A percentile compares a stretch with the other conserved stretches of the same genome.
phyloP scores from a whole-genome alignment of 2,797 vertebrate genomes.

The Sebastes diploproa region DNA sequence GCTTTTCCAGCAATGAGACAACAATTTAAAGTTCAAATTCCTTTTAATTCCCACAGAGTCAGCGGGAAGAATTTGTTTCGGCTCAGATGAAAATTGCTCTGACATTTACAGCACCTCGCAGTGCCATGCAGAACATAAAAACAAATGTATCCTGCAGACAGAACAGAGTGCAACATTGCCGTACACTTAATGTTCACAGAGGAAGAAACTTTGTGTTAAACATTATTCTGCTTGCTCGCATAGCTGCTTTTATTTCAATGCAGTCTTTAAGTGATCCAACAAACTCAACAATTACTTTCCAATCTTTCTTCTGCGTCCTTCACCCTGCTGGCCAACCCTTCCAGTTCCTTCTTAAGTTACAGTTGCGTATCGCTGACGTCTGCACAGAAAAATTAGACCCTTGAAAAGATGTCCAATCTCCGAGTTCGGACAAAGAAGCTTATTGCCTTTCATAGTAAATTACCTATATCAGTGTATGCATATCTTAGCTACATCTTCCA shows the following conservation, averaged over 20 bases:
- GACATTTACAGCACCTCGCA: slow-evolving; percentile 39
- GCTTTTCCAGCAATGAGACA: slow-evolving; percentile 35
- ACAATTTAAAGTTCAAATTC: slow-evolving; percentile 33
- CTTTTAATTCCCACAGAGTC: slow-evolving; percentile 33
- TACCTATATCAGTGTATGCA: slow-evolving; percentile 53
- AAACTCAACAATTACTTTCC: slow-evolving; percentile 19
- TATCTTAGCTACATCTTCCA: slow-evolving; percentile 69
- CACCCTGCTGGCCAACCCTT: not conserved
- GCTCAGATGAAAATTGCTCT: slow-evolving; percentile 30
- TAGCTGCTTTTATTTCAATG: slow-evolving; percentile 1
- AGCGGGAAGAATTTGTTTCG: slow-evolving; percentile 14
- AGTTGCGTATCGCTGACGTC: slow-evolving; percentile 49
- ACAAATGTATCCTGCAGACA: not conserved
- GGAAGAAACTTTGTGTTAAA: slow-evolving; percentile 3
- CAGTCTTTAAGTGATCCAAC: not conserved
- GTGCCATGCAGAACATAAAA: slow-evolving; percentile 3
- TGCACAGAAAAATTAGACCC: slow-evolving; percentile 59
- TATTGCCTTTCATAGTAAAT: slow-evolving; percentile 69
- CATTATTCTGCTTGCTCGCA: not conserved
- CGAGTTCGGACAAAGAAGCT: slow-evolving; percentile 53
- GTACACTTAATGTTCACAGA: slow-evolving; percentile 2
- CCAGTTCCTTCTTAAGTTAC: slow-evolving; percentile 61
- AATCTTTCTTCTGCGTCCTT: slow-evolving; percentile 4
- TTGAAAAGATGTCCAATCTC: slow-evolving; percentile 51
- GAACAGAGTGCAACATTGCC: not conserved